Conservation (phyloP, 1,140 invertebrate genomes). For the Muscidifurax raptorellus region DNA sequence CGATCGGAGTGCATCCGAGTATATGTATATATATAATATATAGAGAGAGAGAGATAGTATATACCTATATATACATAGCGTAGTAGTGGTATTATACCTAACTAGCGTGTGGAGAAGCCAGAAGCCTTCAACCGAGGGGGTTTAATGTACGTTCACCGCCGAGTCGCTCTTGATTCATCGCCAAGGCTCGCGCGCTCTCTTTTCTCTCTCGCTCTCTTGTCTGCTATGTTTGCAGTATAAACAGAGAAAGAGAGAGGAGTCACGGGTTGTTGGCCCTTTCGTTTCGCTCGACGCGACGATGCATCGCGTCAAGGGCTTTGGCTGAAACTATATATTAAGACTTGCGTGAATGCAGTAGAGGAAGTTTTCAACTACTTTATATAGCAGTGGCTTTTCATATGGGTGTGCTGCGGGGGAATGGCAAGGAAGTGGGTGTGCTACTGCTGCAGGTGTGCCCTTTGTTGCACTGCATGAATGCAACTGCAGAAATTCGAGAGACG, state of each 20-base stretch:
- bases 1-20: too few species aligned
- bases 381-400: not conserved
- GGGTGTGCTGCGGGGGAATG: not conserved
- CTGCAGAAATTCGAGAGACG: not conserved
- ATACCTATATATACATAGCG: too few species aligned
- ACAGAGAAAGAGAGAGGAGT: not conserved
- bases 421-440: not conserved
- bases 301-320: not conserved
- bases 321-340: not conserved
- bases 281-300: not conserved
- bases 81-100: not conserved
- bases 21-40: not conserved
- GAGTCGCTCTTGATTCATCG: slow-evolving; percentile 16
- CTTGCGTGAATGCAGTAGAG: not conserved
- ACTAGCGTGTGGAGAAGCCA: not conserved
- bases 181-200: not conserved
- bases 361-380: not conserved
- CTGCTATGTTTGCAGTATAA: not conserved
- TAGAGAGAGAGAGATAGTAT: too few species aligned
- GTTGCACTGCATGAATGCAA: not conserved
- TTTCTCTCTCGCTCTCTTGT: not conserved
- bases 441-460: slow-evolving; percentile 22
- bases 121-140: not conserved
- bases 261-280: slow-evolving; percentile 5
- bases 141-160: slow-evolving; percentile 3